A percentile compares a stretch with the other conserved stretches of the same genome.
Evolutionary conservation across 2,113 vertebrate genomes (phyloP).

Genomic region (Oryzias melastigma): DNA sequence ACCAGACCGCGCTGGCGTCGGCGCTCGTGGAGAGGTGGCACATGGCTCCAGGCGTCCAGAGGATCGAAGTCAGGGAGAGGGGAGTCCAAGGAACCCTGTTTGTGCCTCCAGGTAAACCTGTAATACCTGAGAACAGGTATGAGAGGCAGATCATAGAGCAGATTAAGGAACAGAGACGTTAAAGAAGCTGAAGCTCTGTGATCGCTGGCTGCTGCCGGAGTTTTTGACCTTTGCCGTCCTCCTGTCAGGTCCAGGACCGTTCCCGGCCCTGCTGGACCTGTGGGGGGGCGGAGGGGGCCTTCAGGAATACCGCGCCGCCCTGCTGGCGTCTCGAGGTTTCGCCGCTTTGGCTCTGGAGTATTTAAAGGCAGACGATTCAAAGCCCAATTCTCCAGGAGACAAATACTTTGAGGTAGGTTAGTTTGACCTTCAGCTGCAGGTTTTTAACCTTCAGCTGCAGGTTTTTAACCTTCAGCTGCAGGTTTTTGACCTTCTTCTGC

Average conservation of each 20-base stretch:
- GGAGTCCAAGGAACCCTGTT: constrained; percentile 68
- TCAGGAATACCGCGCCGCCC: constrained; percentile 70
- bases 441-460: neutral
- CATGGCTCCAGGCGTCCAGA: constrained; percentile 70
- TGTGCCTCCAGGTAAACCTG: constrained; percentile 70
- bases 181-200: too few relatives aligned
- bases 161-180: too few relatives aligned
- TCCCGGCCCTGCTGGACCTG: constrained; percentile 75
- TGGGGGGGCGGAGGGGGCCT: constrained; percentile 79
- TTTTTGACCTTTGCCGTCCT: too few relatives aligned
- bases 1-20: constrained; percentile 42
- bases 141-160: too few relatives aligned
- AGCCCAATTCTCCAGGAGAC: neutral
- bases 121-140: neutral
- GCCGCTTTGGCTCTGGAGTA: constrained; percentile 71
- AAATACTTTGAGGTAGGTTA: constrained; percentile 70
- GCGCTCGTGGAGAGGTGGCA: constrained; percentile 74
- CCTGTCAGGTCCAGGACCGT: constrained; percentile 73
- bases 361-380: neutral
- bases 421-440: neutral
- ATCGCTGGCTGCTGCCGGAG: too few relatives aligned
- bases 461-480: too few relatives aligned
- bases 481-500: too few relatives aligned
- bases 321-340: constrained; percentile 74
- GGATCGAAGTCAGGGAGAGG: constrained; percentile 50